Evolutionary conservation across 2,113 vertebrate species (phyloP).

Genomic region (Micronycteris hirsuta): DNA sequence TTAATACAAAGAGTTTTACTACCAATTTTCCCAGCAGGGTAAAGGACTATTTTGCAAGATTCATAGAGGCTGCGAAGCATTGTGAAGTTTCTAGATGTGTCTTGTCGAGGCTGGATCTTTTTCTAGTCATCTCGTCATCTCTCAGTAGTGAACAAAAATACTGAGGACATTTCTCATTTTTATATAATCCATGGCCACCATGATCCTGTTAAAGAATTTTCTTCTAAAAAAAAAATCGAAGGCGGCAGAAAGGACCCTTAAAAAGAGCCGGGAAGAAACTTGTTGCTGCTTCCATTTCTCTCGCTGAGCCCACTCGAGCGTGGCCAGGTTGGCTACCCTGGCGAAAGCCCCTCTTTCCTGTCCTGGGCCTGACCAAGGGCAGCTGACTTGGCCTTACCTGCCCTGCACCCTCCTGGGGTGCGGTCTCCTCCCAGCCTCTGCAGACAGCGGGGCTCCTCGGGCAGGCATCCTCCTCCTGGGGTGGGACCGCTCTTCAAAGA

Average conservation of each 20-base stretch:
- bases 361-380: not conserved
- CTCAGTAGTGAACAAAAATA: not conserved
- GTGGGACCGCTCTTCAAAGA: not conserved
- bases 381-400: not conserved
- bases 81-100: not conserved
- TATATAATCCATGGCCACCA: not conserved
- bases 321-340: not conserved
- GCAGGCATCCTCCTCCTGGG: not conserved
- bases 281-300: not conserved
- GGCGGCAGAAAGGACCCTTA: not conserved
- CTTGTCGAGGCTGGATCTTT: not conserved
- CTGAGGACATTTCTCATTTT: not conserved
- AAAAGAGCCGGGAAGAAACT: not conserved
- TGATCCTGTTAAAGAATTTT: not conserved
- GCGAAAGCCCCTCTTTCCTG: not conserved
- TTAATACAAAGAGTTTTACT: slow-evolving; percentile 48
- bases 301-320: too few relatives aligned
- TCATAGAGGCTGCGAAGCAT: not conserved
- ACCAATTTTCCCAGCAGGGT: slow-evolving; percentile 37
- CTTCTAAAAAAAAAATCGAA: not conserved
- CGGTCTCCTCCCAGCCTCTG: not conserved
- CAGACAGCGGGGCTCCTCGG: not conserved
- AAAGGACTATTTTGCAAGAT: slow-evolving; percentile 48
- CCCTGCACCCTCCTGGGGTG: not conserved
- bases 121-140: not conserved